Evolutionary conservation across 2,113 vertebrate species (phyloP), one percentile per base, ranked within the genome.

Genomic region (Cyprinodon brontotheroides): DNA sequence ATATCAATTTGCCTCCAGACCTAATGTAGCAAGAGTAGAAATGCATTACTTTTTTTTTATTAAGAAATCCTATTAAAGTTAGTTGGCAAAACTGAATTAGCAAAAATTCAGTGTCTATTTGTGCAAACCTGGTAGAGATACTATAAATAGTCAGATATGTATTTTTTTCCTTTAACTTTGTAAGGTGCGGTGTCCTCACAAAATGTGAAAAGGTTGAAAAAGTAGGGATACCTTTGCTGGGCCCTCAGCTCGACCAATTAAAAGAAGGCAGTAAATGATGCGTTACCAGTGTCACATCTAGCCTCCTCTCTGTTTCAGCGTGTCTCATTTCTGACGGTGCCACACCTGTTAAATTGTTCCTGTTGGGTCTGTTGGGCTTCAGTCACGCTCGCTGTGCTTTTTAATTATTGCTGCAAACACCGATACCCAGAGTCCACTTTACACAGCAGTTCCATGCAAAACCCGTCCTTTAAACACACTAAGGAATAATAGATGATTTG

Each of bases 371-470:
- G 61, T 75, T 48, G 50, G 36, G 22, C 61, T 78, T 61, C 71
- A 41, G 41, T 45, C 11, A 20, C 11, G 7, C 48, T 74, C 72
- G 64, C 37, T 11, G 29, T 45, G 73, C 69, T 50, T 79, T 60
- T 47, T 45, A 74, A 79, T 84, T 75, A 79, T 77, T 78, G 70
- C 74, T 48, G 38, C 64, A 69, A 9, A 75, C 41, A 69, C 17
- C 36, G n/a, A 57, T 53, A 57, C 45, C 74, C 70, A 11, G 63
- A 60, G 59, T 61, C 47, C 36, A 48, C 43, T 8, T 50, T 71
- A 22, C 75, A 38, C 37, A 57, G 43, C 66, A 72, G 79, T 68
- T 12, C 43, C 36, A 50, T 61, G 71, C 78, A 48, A 7, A 17
- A 38, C 65, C 63, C 50, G 10, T 29, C 59, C 66, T 72, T 80